Evolutionary conservation across 2,113 vertebrate genomes (phyloP), one percentile per base, ranked within the genome.

Genomic region (Sceloporus tristichus): DNA sequence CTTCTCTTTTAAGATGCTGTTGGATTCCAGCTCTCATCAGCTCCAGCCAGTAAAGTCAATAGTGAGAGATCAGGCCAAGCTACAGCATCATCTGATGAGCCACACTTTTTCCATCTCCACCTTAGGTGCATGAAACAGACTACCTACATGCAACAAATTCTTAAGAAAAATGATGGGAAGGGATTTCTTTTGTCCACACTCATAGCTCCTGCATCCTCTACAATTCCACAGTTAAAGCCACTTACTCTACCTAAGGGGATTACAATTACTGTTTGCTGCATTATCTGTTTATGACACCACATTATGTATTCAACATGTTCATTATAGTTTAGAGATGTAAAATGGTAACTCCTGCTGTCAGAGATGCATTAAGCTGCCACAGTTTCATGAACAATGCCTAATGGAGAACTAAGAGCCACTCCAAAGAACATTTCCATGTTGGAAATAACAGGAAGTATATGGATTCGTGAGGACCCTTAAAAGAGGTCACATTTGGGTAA

Each of bases 361-460:
- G 34, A 65, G 9, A n/a, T 29, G 59, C 34, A 77, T 21, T 21
- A 65, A 85, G 2, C 56, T 85, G 25, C 4, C 84, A 77, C 19
- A 27, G 2, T 77, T 59, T 11, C 14, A 85, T 29, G 38, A 59
- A 2, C 34, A 56, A 9, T 1, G 59, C 25, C 38, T 65, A 7
- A 40, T 27, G 74, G 25, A 48, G 40, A 77, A 65, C 73, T 13
- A 62, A 71, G n/a, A 59, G 1, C 53, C 38, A 23, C 53, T 70
- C 4, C 42, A 38, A 81, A 40, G 70, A 13, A 86, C 70, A 29
- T 25, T 87, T 82, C 86, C 18, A 42, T 18, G n/a, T 38, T 65
- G 48, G 27, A 59, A 87, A 80, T n/a, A 86, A 86, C 53, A 71
- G 77, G 85, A 87, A 73, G 2, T 34, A 80, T 23, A 29, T 79